These are phyloP conservation scores for Prosopocoilus inquinatus DNA, from an alignment of 2,888 invertebrate genomes.

Conservation along the genomic window DNA sequence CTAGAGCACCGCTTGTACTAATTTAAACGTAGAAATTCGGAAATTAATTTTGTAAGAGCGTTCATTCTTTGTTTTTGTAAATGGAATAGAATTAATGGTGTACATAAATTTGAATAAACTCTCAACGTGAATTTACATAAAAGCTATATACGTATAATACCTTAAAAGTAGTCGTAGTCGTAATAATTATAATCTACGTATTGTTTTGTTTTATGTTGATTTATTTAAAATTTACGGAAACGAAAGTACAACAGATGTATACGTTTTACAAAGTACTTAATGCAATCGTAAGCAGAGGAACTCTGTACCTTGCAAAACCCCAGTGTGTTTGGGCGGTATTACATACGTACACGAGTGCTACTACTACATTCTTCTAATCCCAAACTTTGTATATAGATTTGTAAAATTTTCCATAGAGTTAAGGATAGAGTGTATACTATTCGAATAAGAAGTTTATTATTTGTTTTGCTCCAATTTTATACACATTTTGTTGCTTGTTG, in stretches of 20 bases:
- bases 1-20: slow-evolving; percentile 46
- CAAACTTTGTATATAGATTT: slow-evolving; percentile 40
- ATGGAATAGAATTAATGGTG: slow-evolving; percentile 12
- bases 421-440: slow-evolving; percentile 53
- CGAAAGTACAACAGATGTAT: slow-evolving; percentile 52
- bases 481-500: slow-evolving; percentile 52
- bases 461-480: slow-evolving; percentile 39
- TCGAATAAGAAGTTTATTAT: slow-evolving; percentile 33
- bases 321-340: slow-evolving; percentile 47
- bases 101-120: slow-evolving; percentile 33
- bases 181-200: slow-evolving; percentile 20
- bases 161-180: slow-evolving; percentile 31
- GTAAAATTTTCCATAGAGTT: slow-evolving; percentile 50
- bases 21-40: slow-evolving; percentile 24
- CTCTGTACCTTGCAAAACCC: slow-evolving; percentile 45
- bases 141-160: slow-evolving; percentile 42
- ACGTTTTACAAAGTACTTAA: slow-evolving; percentile 43
- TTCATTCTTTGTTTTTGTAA: slow-evolving; percentile 5
- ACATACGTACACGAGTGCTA: not conserved
- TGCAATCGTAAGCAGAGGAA: slow-evolving; percentile 35
- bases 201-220: slow-evolving; percentile 22
- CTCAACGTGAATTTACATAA: slow-evolving; percentile 47
- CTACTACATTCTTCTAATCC: slow-evolving; percentile 31
- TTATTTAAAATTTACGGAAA: slow-evolving; percentile 32
- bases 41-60: slow-evolving; percentile 19